phyloP scores from a whole-genome alignment of 1,140 invertebrate species.

The Brachionus asplanchnoidis region DNA sequence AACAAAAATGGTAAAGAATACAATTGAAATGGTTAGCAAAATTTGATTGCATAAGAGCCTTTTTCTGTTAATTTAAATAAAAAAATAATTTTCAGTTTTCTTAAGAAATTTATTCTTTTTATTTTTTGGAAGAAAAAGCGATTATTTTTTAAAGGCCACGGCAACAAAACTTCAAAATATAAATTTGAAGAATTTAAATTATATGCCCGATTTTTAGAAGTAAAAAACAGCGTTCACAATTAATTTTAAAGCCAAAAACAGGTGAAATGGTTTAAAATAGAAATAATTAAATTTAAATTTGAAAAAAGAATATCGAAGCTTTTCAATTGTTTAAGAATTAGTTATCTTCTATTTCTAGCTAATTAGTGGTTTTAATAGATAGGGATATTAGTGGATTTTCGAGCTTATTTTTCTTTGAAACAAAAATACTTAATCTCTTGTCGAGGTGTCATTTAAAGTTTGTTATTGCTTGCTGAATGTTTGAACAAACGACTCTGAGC shows the following conservation, averaged over 20 bases:
- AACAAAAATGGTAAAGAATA: background rate
- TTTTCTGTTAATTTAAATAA: background rate
- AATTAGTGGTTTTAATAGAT: background rate
- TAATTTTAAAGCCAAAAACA: background rate
- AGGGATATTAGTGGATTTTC: background rate
- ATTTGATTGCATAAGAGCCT: background rate
- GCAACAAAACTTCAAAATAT: background rate
- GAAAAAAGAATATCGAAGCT: background rate
- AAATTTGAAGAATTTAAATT: background rate
- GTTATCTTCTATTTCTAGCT: background rate
- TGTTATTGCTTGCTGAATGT: background rate
- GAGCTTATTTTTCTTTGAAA: background rate
- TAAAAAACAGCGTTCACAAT: background rate
- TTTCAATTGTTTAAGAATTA: background rate
- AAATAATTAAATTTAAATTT: background rate
- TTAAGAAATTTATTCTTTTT: background rate
- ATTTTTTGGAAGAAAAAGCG: background rate
- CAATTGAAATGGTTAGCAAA: background rate
- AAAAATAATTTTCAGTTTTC: background rate
- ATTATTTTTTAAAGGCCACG: background rate
- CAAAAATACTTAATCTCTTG: background rate
- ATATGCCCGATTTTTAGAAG: background rate
- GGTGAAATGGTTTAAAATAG: background rate
- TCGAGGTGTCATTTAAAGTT: background rate
- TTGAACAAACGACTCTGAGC: background rate